phyloP scores from a whole-genome alignment of 2,888 invertebrate species.

The Volucella inflata region DNA sequence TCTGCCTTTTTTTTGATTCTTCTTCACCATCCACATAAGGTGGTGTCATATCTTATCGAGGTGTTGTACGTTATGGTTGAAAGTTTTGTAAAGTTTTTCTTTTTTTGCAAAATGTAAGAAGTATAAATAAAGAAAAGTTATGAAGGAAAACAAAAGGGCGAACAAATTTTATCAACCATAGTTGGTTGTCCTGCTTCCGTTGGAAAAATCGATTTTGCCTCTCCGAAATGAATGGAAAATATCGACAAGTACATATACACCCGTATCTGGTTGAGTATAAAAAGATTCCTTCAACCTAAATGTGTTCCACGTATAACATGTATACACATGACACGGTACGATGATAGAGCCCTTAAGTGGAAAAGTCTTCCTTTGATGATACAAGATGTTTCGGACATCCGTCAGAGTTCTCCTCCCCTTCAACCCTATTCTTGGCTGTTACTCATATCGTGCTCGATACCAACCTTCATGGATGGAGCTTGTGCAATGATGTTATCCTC shows the following conservation, averaged over 20 bases:
- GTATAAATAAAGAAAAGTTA: conserved; percentile 44
- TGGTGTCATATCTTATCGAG: conserved; percentile 34
- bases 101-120: conserved; percentile 12
- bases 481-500: neutral
- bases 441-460: neutral
- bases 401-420: conserved; percentile 27
- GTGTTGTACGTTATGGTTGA: too few relatives aligned
- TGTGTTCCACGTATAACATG: neutral
- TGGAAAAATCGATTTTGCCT: conserved; percentile 65
- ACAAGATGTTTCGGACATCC: conserved; percentile 68
- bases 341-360: neutral
- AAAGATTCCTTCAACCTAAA: neutral
- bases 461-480: neutral
- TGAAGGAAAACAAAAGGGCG: conserved; percentile 15
- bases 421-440: conserved; percentile 19
- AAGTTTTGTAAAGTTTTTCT: conserved; percentile 27
- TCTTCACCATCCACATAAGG: neutral
- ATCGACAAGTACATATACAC: conserved; percentile 4
- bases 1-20: neutral
- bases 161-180: conserved; percentile 13
- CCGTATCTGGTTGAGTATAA: conserved; percentile 6
- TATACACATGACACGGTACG: neutral
- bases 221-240: neutral
- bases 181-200: neutral
- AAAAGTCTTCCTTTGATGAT: conserved; percentile 36